Base-by-base conservation (phyloP, 2,797 vertebrate species). In the Champsocephalus gunnari region DNA sequence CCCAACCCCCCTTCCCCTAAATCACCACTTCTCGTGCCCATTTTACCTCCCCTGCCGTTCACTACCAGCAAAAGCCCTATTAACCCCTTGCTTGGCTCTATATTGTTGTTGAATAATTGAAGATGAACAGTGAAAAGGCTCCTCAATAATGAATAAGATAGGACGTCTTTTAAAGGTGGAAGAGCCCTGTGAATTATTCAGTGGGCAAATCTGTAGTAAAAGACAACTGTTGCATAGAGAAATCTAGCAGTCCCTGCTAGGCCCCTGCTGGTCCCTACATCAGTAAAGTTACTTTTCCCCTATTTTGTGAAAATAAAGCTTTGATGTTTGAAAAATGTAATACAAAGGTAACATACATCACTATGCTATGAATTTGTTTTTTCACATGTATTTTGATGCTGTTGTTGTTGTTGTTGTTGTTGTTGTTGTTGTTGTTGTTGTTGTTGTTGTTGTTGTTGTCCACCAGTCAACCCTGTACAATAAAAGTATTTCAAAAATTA, bases 31-130 rank as follows among this genome's bases (percentile, higher is more conserved):
- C 71, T 73, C 45, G 59, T 45, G 61, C 73, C 84, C 78, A 79
- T 89, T 83, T 83, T 65, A 85, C 88, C 81, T 84, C 79, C 85
- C 76, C 84, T 70, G 64, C 82, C 38, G 80, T 89, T 91, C 84
- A 81, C 74, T 74, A 77, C 80, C 80, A 86, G 90, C 87, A 91
- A 92, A 93, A 92, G 89, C 75, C 92, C 90, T 92, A 94, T 95
- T 94, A 95, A 95, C 92, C 95, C 92, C 89, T 93, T 87, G 90
- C 89, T 82, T 77, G 74, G 89, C 84, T 92, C 89, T 82, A 90
- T 94, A 95, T 94, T 95, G 93, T 94, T 89, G 80, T 79, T 95
- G 79, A 95, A 96, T 95, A 94, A 95, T 95, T 95, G 90, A 96
- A 88, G 71, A 72, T 67, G 80, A 81, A 66, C 79, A 81, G 90